Conservation (phyloP, 2,113 vertebrate species). For the Turdus rufiventris region DNA sequence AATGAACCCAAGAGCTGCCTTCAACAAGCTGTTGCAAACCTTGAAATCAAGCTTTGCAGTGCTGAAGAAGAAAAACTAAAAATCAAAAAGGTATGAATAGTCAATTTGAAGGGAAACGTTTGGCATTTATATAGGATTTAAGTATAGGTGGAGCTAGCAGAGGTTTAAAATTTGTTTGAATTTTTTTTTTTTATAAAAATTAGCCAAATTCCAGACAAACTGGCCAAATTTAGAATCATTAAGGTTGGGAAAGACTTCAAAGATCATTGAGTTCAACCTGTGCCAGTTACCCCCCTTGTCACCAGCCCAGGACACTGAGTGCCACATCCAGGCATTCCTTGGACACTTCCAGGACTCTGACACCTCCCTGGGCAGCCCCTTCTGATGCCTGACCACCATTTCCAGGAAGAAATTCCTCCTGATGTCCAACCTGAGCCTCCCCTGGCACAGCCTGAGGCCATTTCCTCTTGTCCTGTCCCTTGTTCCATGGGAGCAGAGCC, state of each 20-base stretch:
- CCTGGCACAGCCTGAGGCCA: accelerated
- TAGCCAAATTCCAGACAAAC: not conserved
- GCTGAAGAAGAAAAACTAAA: conserved; percentile 77
- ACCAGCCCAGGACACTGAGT: not conserved
- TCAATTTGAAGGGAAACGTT: not conserved
- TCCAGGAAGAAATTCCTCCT: not conserved
- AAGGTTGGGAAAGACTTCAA: not conserved
- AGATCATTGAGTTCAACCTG: not conserved
- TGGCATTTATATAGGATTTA: not conserved
- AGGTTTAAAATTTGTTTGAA: not conserved
- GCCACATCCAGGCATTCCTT: not conserved
- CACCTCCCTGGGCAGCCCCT: not conserved
- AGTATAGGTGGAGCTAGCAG: not conserved
- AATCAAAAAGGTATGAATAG: conserved; percentile 70
- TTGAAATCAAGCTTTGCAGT: conserved; percentile 66
- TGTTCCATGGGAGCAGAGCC: not conserved
- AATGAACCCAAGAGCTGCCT: conserved; percentile 42
- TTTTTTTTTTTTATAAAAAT: not conserved
- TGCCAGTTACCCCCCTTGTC: not conserved
- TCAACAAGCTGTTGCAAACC: conserved; percentile 64
- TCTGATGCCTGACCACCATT: not conserved
- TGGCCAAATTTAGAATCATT: not conserved
- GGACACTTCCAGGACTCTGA: not conserved
- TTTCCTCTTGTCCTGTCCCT: not conserved
- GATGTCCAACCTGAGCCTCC: not conserved